These are phyloP conservation scores for Cryptoblepharus egeriae DNA, from an alignment of 2,797 vertebrate genomes.

Conservation along the genomic window DNA sequence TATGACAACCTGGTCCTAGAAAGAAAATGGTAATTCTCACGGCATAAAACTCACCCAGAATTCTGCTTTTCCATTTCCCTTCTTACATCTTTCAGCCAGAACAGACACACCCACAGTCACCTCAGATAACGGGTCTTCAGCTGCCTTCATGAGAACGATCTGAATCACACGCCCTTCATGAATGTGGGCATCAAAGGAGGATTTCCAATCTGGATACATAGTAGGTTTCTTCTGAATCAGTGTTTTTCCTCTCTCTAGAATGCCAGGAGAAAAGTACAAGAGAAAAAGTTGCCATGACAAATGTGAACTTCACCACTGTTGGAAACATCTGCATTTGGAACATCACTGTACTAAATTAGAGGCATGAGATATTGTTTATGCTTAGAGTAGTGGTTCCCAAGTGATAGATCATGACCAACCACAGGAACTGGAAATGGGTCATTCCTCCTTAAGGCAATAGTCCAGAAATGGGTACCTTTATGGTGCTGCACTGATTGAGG, in stretches of 20 bases:
- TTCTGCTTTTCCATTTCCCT: slow-evolving; percentile 83
- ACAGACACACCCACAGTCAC: slow-evolving; percentile 89
- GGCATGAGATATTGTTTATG: background rate
- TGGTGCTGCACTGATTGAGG: too few species aligned
- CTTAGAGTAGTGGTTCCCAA: background rate
- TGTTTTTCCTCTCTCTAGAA: slow-evolving; percentile 92
- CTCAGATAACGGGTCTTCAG: slow-evolving; percentile 89
- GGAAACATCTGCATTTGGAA: background rate
- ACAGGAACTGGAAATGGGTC: too few species aligned
- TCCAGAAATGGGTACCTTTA: too few species aligned
- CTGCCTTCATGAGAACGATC: slow-evolving; percentile 90
- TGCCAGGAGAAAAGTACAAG: too few species aligned
- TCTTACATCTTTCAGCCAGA: slow-evolving; percentile 93
- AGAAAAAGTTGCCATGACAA: background rate
- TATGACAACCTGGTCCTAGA: background rate
- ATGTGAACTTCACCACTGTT: background rate
- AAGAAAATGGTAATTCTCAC: background rate
- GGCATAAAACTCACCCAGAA: slow-evolving; percentile 86
- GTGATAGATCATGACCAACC: too few species aligned
- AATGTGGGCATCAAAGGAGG: slow-evolving; percentile 92
- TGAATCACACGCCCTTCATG: slow-evolving; percentile 93
- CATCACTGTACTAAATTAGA: background rate
- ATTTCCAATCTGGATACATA: slow-evolving; percentile 94
- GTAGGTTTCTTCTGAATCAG: slow-evolving; percentile 95
- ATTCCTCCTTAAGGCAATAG: too few species aligned